A percentile compares a stretch with the other conserved stretches of the same genome.
Conservation (phyloP, 2,113 vertebrate species). For the Agapornis roseicollis region DNA sequence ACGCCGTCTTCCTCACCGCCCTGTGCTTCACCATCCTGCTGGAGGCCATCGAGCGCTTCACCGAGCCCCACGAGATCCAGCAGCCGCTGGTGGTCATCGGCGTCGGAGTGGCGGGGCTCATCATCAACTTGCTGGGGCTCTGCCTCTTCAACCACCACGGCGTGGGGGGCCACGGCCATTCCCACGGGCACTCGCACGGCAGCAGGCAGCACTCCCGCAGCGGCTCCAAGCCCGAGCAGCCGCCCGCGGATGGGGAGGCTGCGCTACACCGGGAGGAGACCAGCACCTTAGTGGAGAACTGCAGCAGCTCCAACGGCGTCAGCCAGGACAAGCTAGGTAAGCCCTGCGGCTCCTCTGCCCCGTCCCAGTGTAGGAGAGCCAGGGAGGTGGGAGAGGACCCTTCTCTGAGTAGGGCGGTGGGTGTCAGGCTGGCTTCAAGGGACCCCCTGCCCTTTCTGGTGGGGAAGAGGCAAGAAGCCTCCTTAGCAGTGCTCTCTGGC, state of each 20-base stretch:
- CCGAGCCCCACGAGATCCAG: conserved; percentile 91
- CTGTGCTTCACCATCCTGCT: conserved; percentile 97
- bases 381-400: background rate
- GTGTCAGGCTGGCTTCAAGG: background rate
- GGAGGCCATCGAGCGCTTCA: conserved; percentile 94
- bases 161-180: conserved; percentile 72
- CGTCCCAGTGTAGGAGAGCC: background rate
- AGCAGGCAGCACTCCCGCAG: conserved; percentile 66
- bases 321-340: conserved; percentile 64
- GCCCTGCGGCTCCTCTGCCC: background rate
- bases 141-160: conserved; percentile 92
- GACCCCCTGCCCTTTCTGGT: background rate
- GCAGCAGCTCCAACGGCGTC: conserved; percentile 82
- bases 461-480: background rate
- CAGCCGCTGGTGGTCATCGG: conserved; percentile 84
- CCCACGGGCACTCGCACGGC: conserved; percentile 86
- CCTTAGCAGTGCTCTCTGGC: background rate
- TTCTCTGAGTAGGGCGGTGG: background rate
- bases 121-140: conserved; percentile 93
- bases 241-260: conserved; percentile 57
- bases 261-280: conserved; percentile 88
- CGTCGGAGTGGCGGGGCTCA: conserved; percentile 84
- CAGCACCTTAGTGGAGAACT: conserved; percentile 88
- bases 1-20: conserved; percentile 95
- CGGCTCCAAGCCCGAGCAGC: conserved; percentile 37